Conservation (phyloP, 2,113 vertebrate species). For the Athene cunicularia region DNA sequence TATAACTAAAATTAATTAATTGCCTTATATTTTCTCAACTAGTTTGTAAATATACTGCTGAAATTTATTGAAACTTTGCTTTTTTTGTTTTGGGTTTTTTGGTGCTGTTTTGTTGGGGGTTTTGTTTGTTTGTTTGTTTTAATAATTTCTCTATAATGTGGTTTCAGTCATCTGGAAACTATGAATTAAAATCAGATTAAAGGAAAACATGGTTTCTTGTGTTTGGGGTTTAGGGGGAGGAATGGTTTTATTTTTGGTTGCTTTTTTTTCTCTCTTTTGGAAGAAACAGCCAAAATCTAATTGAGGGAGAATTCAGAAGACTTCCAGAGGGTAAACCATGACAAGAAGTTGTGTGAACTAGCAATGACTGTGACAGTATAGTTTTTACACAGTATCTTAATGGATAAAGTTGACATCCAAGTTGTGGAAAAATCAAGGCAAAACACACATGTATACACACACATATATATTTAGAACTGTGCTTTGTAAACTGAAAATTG, state of each 20-base stretch:
- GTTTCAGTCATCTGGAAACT: not conserved
- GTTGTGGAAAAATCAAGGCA: not conserved
- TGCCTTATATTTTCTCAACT: not conserved
- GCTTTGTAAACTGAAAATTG: not conserved
- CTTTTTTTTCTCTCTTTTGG: not conserved
- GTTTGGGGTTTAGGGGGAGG: too few species aligned
- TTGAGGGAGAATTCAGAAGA: not conserved
- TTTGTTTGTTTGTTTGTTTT: not conserved
- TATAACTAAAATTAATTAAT: not conserved
- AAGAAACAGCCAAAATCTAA: not conserved
- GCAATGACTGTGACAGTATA: not conserved
- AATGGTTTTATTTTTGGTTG: not conserved
- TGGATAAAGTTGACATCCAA: not conserved
- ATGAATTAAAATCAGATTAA: not conserved
- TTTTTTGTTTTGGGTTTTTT: too few species aligned
- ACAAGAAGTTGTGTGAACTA: not conserved
- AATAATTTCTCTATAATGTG: not conserved
- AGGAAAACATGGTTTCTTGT: not conserved
- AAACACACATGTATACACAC: not conserved
- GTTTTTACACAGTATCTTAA: not conserved
- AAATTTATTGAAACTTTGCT: not conserved
- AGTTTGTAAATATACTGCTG: not conserved
- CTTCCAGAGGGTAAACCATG: not conserved
- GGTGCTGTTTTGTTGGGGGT: not conserved
- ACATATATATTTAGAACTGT: not conserved